Percentiles rank a stretch among this genome's conserved stretches.
phyloP scores from a whole-genome alignment of 1,140 invertebrate genomes.

The Diprion similis region DNA sequence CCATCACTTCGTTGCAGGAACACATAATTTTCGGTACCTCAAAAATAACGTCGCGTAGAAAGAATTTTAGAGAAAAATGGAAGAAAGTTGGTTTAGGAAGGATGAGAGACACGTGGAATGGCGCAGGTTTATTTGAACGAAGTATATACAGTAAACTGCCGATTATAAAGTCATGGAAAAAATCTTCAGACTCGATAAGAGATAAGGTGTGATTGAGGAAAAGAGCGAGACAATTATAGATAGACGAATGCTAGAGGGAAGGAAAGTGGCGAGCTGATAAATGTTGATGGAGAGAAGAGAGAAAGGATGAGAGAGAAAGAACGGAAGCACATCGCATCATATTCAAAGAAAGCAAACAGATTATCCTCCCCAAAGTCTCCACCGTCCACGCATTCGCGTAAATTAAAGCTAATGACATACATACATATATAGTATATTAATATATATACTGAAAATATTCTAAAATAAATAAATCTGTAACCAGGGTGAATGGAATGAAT shows the following conservation, averaged over 20 bases:
- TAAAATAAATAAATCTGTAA: too few species aligned
- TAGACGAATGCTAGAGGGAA: neutral
- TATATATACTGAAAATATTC: neutral
- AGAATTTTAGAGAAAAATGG: neutral
- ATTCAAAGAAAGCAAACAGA: neutral
- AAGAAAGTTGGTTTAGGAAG: neutral
- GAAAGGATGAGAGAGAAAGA: neutral
- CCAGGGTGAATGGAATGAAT: neutral
- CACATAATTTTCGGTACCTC: neutral
- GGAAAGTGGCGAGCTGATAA: neutral
- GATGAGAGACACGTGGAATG: neutral
- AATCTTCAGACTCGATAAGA: too few species aligned
- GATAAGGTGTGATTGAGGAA: too few species aligned
- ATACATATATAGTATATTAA: neutral
- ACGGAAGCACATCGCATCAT: neutral
- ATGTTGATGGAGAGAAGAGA: neutral
- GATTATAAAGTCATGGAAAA: neutral
- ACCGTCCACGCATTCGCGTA: conserved; percentile 3
- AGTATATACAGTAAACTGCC: neutral
- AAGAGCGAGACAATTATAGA: neutral
- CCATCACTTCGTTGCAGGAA: neutral
- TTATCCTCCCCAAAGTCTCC: neutral
- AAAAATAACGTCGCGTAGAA: neutral
- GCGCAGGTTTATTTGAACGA: neutral
- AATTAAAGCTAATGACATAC: neutral